Conservation (phyloP, 2,888 invertebrate species). For the Diogma glabrata region DNA sequence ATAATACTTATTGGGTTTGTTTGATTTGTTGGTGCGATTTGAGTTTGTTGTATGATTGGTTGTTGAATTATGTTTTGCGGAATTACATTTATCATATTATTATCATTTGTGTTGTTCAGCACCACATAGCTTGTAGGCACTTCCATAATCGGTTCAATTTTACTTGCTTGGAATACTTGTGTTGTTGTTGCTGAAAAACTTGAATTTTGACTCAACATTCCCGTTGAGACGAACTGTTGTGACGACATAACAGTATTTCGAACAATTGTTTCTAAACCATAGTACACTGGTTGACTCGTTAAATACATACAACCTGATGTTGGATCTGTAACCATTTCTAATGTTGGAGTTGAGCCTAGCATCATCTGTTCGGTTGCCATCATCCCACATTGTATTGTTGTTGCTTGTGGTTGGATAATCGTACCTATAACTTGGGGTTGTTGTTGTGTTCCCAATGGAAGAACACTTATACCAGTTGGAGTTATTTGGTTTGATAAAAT, state of each 20-base stretch:
- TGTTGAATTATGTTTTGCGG: conserved; percentile 12
- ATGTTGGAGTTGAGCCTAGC: conserved; percentile 47
- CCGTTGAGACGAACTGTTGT: conserved; percentile 70
- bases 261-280: conserved; percentile 74
- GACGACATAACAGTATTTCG: conserved; percentile 86
- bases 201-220: conserved; percentile 67
- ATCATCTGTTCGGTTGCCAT: conserved; percentile 47
- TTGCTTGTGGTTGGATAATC: conserved; percentile 48
- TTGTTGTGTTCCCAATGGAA: conserved; percentile 42
- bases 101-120: conserved; percentile 45
- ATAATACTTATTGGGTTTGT: background rate
- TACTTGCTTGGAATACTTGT: conserved; percentile 68
- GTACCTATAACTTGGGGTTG: conserved; percentile 46
- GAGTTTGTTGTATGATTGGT: conserved; percentile 16
- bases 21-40: conserved; percentile 10
- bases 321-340: conserved; percentile 52
- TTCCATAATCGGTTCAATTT: conserved; percentile 70
- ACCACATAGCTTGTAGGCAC: conserved; percentile 60
- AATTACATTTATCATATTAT: conserved; percentile 34
- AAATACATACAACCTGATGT: conserved; percentile 45
- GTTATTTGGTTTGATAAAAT: conserved; percentile 46
- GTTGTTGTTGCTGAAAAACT: conserved; percentile 77
- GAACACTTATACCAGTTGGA: conserved; percentile 43
- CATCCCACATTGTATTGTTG: conserved; percentile 39
- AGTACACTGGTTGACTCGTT: conserved; percentile 64